Evolutionary conservation across 2,113 vertebrate species (phyloP).

Genomic region (Charina bottae): DNA sequence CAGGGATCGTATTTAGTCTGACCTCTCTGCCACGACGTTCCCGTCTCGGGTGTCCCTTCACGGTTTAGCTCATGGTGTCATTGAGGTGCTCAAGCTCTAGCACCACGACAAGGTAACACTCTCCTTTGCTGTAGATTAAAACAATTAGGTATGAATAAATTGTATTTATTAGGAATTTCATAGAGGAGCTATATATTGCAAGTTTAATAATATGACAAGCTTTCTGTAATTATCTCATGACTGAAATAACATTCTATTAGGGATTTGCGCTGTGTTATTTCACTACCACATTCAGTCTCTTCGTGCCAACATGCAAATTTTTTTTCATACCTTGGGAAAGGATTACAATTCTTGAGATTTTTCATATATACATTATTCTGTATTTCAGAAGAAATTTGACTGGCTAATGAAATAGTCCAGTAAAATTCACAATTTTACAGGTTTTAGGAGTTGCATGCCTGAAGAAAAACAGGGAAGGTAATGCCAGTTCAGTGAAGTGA

Average conservation of each 20-base stretch:
- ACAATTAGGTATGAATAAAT: slow-evolving; percentile 26
- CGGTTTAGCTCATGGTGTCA: too few species aligned
- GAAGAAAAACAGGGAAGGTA: not conserved
- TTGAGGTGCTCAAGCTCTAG: too few species aligned
- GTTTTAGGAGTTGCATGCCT: not conserved
- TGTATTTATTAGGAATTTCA: slow-evolving; percentile 8
- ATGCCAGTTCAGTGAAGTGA: not conserved
- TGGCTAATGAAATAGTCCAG: not conserved
- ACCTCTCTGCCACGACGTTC: too few species aligned
- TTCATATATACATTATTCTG: not conserved
- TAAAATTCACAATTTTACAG: slow-evolving; percentile 30
- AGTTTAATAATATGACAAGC: not conserved
- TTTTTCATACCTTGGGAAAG: slow-evolving; percentile 25
- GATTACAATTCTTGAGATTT: slow-evolving; percentile 31
- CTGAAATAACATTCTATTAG: not conserved
- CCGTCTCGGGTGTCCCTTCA: too few species aligned
- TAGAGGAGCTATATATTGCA: not conserved
- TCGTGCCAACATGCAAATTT: not conserved
- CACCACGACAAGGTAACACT: too few species aligned
- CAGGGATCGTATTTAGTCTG: too few species aligned
- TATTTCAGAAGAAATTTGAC: slow-evolving; percentile 32
- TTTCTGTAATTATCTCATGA: slow-evolving; percentile 1
- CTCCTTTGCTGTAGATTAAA: too few species aligned
- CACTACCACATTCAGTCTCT: slow-evolving; percentile 22
- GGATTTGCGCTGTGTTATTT: not conserved